Base-by-base conservation (phyloP, 1,140 invertebrate species). In the Leptinotarsa texana region DNA sequence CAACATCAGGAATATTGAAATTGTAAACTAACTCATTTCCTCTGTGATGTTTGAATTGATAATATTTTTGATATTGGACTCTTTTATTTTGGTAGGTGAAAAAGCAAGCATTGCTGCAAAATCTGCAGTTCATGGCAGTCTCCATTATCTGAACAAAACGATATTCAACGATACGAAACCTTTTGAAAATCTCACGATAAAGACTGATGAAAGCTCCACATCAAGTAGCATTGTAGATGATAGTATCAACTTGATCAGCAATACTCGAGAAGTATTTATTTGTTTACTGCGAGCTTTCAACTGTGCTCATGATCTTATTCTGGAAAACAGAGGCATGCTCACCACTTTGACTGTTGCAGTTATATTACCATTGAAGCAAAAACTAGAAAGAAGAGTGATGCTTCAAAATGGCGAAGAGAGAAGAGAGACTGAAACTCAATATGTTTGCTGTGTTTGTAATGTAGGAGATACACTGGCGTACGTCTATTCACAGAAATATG, bases 391-490 rank as follows among this genome's bases (percentile, higher is more conserved):
- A 21, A 75, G 73, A 47, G 61, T 66, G n/a, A 24, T 74, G 13
- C 22, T 63, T 24, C 33, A 42, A 15, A 74, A 73, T 51, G 77
- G 75, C 3, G 67, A 57, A 47, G 73, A 69, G 47, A 61, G 33
- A 17, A 51, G 17, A 15, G 73, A 79, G 8, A 70, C 78, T 8
- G 75, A 77, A 18, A 74, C 87, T 85, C 89, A 91, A 80, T 95
- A 90, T 85, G 90, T 95, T 69, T 94, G 94, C 13, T 98, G 96
- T 85, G 92, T 93, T 49, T 96, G 96, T 80, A 97, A 97, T 84
- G 95, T 97, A 22, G 96, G 96, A 2, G 96, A 97, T 83, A 95
- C 93, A 76, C 87, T 96, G 76, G 95, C 94, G 21, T 97, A 95
- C 82, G 92, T 97, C 69, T 96, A 95, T 85, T 95, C 93, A 75